Evolutionary conservation across 2,888 invertebrate species (phyloP).

Genomic region (Ennomos erosarius): DNA sequence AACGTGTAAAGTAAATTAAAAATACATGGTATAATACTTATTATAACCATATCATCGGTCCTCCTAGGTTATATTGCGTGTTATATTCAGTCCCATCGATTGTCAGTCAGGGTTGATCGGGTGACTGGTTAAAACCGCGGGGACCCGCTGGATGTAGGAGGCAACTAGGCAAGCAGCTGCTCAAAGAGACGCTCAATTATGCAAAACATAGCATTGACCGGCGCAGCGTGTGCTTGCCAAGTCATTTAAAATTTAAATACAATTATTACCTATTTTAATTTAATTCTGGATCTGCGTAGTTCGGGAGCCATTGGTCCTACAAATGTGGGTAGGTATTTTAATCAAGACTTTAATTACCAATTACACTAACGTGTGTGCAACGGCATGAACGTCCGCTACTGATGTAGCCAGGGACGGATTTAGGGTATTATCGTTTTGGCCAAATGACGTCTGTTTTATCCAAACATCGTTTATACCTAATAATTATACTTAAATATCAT

Average conservation of each 20-base stretch:
- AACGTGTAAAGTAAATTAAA: too few species aligned
- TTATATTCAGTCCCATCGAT: too few species aligned
- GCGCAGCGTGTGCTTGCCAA: constrained; percentile 7
- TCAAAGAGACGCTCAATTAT: background rate
- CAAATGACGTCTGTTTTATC: too few species aligned
- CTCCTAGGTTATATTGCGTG: too few species aligned
- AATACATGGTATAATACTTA: too few species aligned
- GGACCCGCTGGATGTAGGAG: too few species aligned
- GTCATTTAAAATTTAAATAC: constrained; percentile 22
- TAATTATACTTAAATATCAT: too few species aligned
- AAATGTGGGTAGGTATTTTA: constrained; percentile 30
- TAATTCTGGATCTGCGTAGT: constrained; percentile 11
- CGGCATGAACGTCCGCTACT: constrained; percentile 3
- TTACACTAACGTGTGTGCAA: constrained; percentile 33
- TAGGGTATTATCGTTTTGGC: background rate
- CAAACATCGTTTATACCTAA: too few species aligned
- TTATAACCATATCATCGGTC: too few species aligned
- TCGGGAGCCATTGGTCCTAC: background rate
- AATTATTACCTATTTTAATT: constrained; percentile 21
- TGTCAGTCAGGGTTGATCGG: too few species aligned
- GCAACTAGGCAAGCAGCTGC: too few species aligned
- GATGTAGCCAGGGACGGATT: constrained; percentile 3
- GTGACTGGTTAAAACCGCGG: too few species aligned
- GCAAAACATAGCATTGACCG: background rate
- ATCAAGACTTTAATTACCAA: constrained; percentile 39